Evolutionary conservation across 2,113 vertebrate species (phyloP), one percentile per base, ranked within the genome.

Genomic region (Recurvirostra avosetta): DNA sequence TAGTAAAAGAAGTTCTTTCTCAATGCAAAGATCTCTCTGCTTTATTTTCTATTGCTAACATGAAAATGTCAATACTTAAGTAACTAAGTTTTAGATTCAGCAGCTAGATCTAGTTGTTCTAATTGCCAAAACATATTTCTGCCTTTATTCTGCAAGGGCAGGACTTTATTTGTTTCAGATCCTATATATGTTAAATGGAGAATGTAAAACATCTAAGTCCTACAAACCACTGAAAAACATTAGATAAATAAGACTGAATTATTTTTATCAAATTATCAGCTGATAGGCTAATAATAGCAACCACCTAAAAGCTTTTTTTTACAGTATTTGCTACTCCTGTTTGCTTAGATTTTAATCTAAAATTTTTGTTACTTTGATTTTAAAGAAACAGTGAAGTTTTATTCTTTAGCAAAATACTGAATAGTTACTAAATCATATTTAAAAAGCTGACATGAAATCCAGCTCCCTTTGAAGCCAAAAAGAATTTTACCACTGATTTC

Each of bases 261-360:
- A 1, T 94, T 95, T 94, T 82, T 41, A 91, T 70, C 29, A 62
- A 88, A 86, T 94, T 90, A 90, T 92, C 92, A 94, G 49, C 52
- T 36, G 30, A 77, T 55, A 86, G 38, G 16, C 21, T 92, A 89
- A 68, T n/a, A 86, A 77, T 56, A 95, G 56, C 56, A 94, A 49
- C 68, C 26, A 91, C 73, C 40, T 65, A 71, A 94, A 96, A 89
- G 88, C 21, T 72, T 88, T 86, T 40, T 80, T 80, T 73, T 56
- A 49, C 19, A 38, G 53, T 41, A 53, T 85, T 95, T 95, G 34
- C 80, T 85, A 65, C 50, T 88, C 25, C 29, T 70, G 14, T 70
- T 93, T 93, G 45, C 36, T 91, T 78, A 87, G 36, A 75, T 75
- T 94, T 94, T 78, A 58, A 85, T 70, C 36, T 76, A 40, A 86